Percentiles rank a stretch among this genome's conserved stretches.
Conservation (phyloP, 2,113 vertebrate genomes). For the Paedocypris sp. region DNA sequence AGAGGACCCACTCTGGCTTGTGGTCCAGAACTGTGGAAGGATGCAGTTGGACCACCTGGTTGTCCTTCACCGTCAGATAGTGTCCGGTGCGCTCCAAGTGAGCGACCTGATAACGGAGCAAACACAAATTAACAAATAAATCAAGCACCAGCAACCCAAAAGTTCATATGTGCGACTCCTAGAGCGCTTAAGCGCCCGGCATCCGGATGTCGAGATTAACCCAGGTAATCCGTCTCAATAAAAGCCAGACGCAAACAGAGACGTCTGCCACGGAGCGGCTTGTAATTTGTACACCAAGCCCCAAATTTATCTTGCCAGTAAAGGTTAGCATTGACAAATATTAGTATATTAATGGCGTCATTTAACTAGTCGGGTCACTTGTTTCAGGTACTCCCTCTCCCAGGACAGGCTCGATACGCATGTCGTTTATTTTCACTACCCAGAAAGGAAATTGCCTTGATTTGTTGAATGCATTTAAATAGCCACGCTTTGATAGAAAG, state of each 20-base stretch:
- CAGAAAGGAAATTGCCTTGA: slow-evolving; percentile 47
- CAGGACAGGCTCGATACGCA: slow-evolving; percentile 46
- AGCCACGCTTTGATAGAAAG: slow-evolving; percentile 28
- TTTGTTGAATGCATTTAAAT: slow-evolving; percentile 47
- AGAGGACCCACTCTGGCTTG: slow-evolving; percentile 96
- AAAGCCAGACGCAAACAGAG: slow-evolving; percentile 55
- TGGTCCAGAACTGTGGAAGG: slow-evolving; percentile 94
- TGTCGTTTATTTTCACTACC: slow-evolving; percentile 50
- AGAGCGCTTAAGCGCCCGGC: slow-evolving; percentile 35
- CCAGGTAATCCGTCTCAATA: slow-evolving; percentile 59
- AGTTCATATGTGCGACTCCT: neutral
- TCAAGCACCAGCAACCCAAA: neutral
- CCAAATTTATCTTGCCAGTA: slow-evolving; percentile 57
- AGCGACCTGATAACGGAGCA: slow-evolving; percentile 65
- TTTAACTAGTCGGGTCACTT: slow-evolving; percentile 59
- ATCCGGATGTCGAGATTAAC: slow-evolving; percentile 50
- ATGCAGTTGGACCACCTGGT: slow-evolving; percentile 95
- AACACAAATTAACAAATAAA: slow-evolving; percentile 26
- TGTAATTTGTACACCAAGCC: slow-evolving; percentile 47
- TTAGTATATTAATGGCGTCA: slow-evolving; percentile 62
- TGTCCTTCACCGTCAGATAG: slow-evolving; percentile 94
- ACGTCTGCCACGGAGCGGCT: slow-evolving; percentile 41
- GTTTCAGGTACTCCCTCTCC: slow-evolving; percentile 46
- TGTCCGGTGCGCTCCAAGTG: slow-evolving; percentile 93
- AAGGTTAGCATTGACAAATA: slow-evolving; percentile 70